Percentiles rank a stretch among this genome's conserved stretches.
Conservation (phyloP, 2,888 invertebrate genomes). For the Protodeltote pygarga region DNA sequence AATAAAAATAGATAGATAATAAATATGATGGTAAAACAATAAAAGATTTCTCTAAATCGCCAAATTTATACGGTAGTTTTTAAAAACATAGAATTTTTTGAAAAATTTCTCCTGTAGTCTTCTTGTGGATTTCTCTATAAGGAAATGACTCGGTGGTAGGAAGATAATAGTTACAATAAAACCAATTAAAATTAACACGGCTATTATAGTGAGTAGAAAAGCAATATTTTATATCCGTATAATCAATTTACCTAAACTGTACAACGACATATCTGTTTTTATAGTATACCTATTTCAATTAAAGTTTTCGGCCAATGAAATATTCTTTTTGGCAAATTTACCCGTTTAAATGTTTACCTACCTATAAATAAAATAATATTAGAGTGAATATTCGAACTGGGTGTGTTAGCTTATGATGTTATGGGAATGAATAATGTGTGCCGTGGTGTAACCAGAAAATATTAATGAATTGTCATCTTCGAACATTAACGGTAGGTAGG, state of each 20-base stretch:
- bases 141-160: conserved; percentile 64
- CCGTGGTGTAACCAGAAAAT: conserved; percentile 54
- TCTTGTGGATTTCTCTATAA: conserved; percentile 71
- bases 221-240: conserved; percentile 78
- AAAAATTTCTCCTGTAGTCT: conserved; percentile 77
- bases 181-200: conserved; percentile 67
- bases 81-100: conserved; percentile 74
- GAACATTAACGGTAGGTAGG: not conserved
- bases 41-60: conserved; percentile 77
- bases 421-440: conserved; percentile 23
- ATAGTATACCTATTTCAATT: conserved; percentile 71
- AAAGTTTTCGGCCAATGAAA: conserved; percentile 60
- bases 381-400: conserved; percentile 49
- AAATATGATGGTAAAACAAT: conserved; percentile 71
- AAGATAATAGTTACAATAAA: conserved; percentile 68
- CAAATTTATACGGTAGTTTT: conserved; percentile 79
- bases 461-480: conserved; percentile 38
- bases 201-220: conserved; percentile 78
- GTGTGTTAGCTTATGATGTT: conserved; percentile 48
- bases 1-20: conserved; percentile 68
- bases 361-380: conserved; percentile 53
- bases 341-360: conserved; percentile 54
- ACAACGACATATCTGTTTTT: conserved; percentile 83
- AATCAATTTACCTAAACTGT: conserved; percentile 70
- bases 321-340: conserved; percentile 66